phyloP scores from a whole-genome alignment of 2,113 vertebrate genomes.

The Clinocottus analis region DNA sequence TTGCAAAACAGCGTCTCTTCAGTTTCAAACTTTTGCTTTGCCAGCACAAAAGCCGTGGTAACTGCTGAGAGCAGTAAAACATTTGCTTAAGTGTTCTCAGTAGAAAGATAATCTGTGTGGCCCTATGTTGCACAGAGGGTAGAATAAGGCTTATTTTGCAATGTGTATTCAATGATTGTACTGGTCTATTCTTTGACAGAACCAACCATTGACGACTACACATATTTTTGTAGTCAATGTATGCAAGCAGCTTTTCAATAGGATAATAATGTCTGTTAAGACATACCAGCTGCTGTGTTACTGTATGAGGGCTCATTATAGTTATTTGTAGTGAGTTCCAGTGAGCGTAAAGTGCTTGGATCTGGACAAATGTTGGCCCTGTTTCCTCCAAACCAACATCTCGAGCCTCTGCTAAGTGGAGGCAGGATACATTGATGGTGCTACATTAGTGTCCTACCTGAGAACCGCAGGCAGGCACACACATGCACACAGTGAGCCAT shows the following conservation, averaged over 20 bases:
- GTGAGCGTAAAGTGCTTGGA: slow-evolving; percentile 7
- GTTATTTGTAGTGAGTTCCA: slow-evolving; percentile 1
- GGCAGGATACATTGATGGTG: slow-evolving; percentile 13
- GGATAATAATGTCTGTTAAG: background rate
- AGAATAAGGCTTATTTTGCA: background rate
- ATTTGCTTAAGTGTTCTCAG: slow-evolving; percentile 36
- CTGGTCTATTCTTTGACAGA: background rate
- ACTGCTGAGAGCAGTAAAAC: slow-evolving; percentile 24
- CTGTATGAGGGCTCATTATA: background rate
- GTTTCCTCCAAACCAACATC: slow-evolving; percentile 15
- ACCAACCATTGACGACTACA: background rate
- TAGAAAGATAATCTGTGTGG: slow-evolving; percentile 16
- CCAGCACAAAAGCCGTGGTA: slow-evolving; percentile 43
- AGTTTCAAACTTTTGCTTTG: slow-evolving; percentile 25
- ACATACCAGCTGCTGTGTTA: background rate
- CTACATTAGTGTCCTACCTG: background rate
- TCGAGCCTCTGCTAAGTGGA: slow-evolving; percentile 20
- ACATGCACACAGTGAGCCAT: background rate
- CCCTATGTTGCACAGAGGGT: slow-evolving; percentile 10
- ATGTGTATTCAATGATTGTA: slow-evolving; percentile 3
- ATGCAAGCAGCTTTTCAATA: background rate
- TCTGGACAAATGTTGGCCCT: slow-evolving; percentile 17
- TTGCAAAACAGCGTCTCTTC: slow-evolving; percentile 18
- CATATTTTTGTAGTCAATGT: background rate
- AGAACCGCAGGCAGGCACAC: background rate